Evolutionary conservation across 2,888 invertebrate species (phyloP).

Genomic region (Pelosia muscerda): DNA sequence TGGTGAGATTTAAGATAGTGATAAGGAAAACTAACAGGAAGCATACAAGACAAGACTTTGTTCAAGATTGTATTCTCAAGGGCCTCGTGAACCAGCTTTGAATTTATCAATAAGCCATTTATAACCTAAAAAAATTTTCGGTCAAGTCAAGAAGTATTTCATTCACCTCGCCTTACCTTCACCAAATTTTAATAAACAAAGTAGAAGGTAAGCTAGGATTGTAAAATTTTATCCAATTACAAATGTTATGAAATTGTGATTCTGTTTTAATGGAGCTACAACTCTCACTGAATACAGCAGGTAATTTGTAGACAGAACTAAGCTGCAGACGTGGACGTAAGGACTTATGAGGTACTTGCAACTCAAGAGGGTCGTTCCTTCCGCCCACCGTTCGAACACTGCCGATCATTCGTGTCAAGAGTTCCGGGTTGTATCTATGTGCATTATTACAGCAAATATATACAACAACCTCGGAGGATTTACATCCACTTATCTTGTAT

Average conservation of each 20-base stretch:
- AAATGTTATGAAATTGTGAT: background rate
- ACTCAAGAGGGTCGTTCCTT: slow-evolving; percentile 29
- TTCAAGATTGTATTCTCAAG: background rate
- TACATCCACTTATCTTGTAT: slow-evolving; percentile 3
- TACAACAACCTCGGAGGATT: background rate
- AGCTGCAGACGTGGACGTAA: background rate
- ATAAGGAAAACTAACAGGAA: background rate
- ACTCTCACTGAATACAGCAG: background rate
- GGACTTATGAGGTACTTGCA: too few species aligned
- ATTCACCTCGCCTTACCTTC: too few species aligned
- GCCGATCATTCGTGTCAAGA: slow-evolving; percentile 36
- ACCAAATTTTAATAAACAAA: too few species aligned
- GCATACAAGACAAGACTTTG: background rate
- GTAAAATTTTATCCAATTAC: too few species aligned
- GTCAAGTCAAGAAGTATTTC: too few species aligned
- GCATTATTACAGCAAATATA: slow-evolving; percentile 1
- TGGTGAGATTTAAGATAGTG: background rate
- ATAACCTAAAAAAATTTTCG: too few species aligned
- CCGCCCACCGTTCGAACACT: slow-evolving; percentile 24
- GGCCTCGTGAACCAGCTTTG: background rate
- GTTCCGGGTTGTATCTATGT: slow-evolving; percentile 24
- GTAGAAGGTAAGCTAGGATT: too few species aligned
- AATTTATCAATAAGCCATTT: background rate
- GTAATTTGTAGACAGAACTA: background rate
- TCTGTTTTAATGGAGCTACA: background rate